Conservation (phyloP, 2,797 vertebrate genomes). For the Pyrocephalus nanus region DNA sequence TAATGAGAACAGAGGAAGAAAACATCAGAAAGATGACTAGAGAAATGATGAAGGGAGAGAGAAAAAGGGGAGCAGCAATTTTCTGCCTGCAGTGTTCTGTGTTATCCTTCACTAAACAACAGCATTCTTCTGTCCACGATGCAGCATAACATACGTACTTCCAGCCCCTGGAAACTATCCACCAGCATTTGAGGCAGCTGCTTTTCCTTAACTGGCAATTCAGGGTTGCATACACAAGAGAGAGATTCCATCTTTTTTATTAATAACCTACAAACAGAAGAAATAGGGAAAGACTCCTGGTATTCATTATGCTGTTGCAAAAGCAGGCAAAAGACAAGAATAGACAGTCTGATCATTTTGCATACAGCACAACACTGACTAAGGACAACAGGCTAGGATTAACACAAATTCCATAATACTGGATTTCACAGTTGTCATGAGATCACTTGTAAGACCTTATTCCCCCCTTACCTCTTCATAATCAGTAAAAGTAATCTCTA, state of each 20-base stretch:
- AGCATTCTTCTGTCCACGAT: neutral
- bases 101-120: neutral
- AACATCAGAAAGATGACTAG: neutral
- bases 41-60: neutral
- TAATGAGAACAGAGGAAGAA: neutral
- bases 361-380: neutral
- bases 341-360: neutral
- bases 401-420: neutral
- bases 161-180: constrained; percentile 80
- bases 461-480: neutral
- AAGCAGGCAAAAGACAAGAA: neutral
- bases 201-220: constrained; percentile 73
- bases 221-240: constrained; percentile 81
- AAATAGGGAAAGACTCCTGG: neutral
- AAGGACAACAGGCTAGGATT: neutral
- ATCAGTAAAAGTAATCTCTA: neutral
- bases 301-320: neutral
- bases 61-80: neutral
- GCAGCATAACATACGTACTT: constrained; percentile 70
- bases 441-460: neutral
- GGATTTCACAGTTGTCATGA: neutral
- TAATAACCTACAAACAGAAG: constrained; percentile 4
- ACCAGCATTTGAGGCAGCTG: constrained; percentile 81
- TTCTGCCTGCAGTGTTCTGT: neutral
- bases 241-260: constrained; percentile 83